Base-by-base conservation (phyloP, 2,113 vertebrate species). In the Ivindomyrus marchei region DNA sequence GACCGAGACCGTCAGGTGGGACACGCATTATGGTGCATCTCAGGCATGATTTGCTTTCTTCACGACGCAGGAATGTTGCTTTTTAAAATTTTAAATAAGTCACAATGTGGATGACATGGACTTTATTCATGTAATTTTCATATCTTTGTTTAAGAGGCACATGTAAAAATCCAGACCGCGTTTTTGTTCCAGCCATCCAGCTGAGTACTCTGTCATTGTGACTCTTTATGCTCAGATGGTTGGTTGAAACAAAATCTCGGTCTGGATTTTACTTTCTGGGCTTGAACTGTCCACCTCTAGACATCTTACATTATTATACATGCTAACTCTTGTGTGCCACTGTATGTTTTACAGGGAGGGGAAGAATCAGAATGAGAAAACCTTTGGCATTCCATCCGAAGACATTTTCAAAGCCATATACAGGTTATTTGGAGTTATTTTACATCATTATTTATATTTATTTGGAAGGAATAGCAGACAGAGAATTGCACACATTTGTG, bases 311-410 rank as follows among this genome's bases (percentile, higher is more conserved):
- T 70, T 31, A 70, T 70, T 27, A 13, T 27, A 27, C n/a, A 31
- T 31, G n/a, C n/a, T 21, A 10, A 66, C 3, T 11, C 62, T 21
- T 24, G 9, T 47, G 39, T 46, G 42, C 42, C 19, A 8, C 45
- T 49, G 10, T 19, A 2, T 45, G 31, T 52, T 80, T 19, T 21
- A 4, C 94, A 96, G 96, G 42, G 95, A 96, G 90, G 96, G 95
- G n/a, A 96, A 91, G 92, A 96, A 95, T 27, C 95, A 96, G 91
- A 94, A 96, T 45, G 93, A 95, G 21, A 96, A 95, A 93, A 94
- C 94, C 3, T 96, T 95, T 7, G 95, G 95, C 5, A 53, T 94
- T 17, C 93, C 94, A 17, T 42, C 94, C 0, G 94, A 94, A 66
- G 94, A 95, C 0, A 86, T 96, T 24, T 96, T 95, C 91, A 92